Evolutionary conservation across 2,888 invertebrate species (phyloP).

Genomic region (Stratiomys singularior): DNA sequence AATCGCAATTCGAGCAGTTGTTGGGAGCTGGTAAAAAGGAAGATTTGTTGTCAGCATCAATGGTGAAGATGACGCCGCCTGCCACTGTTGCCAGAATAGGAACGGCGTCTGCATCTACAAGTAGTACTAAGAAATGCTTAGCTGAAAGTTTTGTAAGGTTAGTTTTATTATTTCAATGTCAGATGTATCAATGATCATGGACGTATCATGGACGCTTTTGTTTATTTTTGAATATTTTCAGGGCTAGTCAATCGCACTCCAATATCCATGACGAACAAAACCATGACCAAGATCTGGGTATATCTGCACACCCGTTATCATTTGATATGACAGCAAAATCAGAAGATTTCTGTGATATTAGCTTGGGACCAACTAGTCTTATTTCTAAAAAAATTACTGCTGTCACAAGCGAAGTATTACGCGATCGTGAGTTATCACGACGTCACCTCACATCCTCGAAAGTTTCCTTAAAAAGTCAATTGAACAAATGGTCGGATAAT

Average conservation of each 20-base stretch:
- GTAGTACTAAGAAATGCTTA: slow-evolving; percentile 28
- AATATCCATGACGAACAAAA: background rate
- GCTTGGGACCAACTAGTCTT: slow-evolving; percentile 13
- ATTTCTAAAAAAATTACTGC: background rate
- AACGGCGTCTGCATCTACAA: background rate
- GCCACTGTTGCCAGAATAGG: background rate
- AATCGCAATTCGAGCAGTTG: slow-evolving; percentile 44
- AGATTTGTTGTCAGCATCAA: background rate
- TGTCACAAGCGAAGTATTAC: slow-evolving; percentile 35
- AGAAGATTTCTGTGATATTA: background rate
- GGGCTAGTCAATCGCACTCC: background rate
- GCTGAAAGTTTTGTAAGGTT: slow-evolving; percentile 34
- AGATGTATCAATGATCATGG: background rate
- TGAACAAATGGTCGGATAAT: background rate
- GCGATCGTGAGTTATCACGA: slow-evolving; percentile 29
- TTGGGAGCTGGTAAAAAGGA: slow-evolving; percentile 12
- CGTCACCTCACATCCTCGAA: slow-evolving; percentile 15
- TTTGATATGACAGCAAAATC: background rate
- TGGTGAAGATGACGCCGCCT: background rate
- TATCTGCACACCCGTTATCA: background rate
- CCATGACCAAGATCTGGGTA: background rate
- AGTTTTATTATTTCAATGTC: background rate
- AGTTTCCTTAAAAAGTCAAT: background rate
- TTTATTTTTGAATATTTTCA: background rate
- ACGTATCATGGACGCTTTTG: too few relatives aligned